Evolutionary conservation across 2,888 invertebrate species (phyloP), one percentile per base, ranked within the genome.

Genomic region (Imbricaverruca yamaguchii): DNA sequence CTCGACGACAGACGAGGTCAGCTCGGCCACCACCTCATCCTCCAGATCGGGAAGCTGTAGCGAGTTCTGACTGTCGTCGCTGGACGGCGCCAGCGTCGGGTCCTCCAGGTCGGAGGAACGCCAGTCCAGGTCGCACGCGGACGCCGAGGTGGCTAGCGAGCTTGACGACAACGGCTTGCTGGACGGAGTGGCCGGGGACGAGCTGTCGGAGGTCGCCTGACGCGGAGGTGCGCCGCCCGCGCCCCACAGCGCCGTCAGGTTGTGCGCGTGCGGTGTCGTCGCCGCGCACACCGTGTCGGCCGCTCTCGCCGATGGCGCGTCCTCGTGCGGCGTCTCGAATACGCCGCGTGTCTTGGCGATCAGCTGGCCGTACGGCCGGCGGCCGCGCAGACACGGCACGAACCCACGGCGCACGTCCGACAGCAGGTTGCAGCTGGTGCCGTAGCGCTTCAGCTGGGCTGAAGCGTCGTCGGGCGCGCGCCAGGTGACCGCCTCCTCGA

Each of bases 341-440:
- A 8, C 15, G 39, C 39, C 53, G 39, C 12, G 10, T 4, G 21
- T 25, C 9, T 25, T 39, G 1, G 69, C 69, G 11, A 69, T 53
- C 18, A 69, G 74, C 55, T 74, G 74, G 21, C 74, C 74, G 74
- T 21, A 55, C 10, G 74, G 74, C 55, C 74, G 53, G 4, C 74
- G 10, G 21, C 53, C 13, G 18, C 74, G 74, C 74, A 3, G 18
- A 55, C 74, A 74, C 39, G 69, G 69, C 39, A 69, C 69, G 69
- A 18, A 69, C 7, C 69, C 69, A 15, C n/a, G 69, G 6, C 69
- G 10, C 9, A 69, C 69, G 69, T 69, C 69, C 18, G 18, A 53
- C 18, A 53, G 15, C 15, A 69, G 55, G 80, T 83, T 81, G 23
- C 83, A 83, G 78, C 82, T 83, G 82, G 83, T 83, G 56, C 83